A percentile compares a stretch with the other conserved stretches of the same genome.
Conservation (phyloP, 1,140 invertebrate genomes). For the Cotesia vestalis region DNA sequence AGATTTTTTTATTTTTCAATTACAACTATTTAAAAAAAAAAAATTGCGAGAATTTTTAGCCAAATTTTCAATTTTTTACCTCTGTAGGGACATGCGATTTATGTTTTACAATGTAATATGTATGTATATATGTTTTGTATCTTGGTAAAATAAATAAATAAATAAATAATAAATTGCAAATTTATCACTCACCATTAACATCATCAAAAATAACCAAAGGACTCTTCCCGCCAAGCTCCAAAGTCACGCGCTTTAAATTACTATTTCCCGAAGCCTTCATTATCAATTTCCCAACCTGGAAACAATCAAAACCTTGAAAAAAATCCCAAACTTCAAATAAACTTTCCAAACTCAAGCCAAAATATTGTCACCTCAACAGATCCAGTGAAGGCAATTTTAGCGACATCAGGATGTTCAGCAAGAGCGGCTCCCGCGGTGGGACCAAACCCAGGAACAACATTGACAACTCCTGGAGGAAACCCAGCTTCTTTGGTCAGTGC, state of each 20-base stretch:
- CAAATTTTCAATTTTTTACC: too few relatives aligned
- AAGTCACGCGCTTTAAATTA: conserved; percentile 86
- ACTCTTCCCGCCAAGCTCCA: conserved; percentile 92
- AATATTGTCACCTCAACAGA: conserved; percentile 56
- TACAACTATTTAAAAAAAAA: too few relatives aligned
- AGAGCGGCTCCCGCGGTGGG: conserved; percentile 77
- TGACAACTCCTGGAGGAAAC: conserved; percentile 88
- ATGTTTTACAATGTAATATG: too few relatives aligned
- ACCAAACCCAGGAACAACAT: conserved; percentile 85
- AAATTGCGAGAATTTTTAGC: too few relatives aligned
- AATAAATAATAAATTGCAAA: too few relatives aligned
- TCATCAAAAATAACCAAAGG: conserved; percentile 82
- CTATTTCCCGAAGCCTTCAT: conserved; percentile 76
- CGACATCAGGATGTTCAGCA: conserved; percentile 71
- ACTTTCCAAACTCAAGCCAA: neutral
- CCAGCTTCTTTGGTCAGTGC: conserved; percentile 85
- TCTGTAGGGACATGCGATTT: too few relatives aligned
- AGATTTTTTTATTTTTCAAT: too few relatives aligned
- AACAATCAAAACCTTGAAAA: neutral
- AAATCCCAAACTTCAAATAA: neutral
- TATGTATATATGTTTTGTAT: too few relatives aligned
- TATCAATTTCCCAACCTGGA: conserved; percentile 78
- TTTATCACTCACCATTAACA: conserved; percentile 55
- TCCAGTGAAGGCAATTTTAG: conserved; percentile 80
- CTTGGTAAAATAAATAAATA: too few relatives aligned